Base-by-base conservation (phyloP, 2,888 invertebrate species). In the Leptopilina syphax region DNA sequence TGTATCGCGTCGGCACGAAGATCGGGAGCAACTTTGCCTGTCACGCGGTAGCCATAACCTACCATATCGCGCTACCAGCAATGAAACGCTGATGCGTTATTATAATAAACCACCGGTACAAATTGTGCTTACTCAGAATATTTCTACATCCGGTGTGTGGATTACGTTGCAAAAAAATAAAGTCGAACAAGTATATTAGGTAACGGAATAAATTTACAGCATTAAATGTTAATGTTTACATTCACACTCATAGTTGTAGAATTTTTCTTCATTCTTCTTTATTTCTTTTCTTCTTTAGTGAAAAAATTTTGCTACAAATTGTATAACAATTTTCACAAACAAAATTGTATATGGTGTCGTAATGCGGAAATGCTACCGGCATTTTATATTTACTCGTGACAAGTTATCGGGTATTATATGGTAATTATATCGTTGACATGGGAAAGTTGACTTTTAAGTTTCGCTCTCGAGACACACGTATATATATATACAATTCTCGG, bases 111-210 rank as follows among this genome's bases (percentile, higher is more conserved):
- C 44, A 76, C 50, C 34, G 60, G 77, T 47, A 70, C 63, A 78
- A 83, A 80, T 86, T 82, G 79, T 83, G 85, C 85, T 85, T 84
- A 84, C 86, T 86, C 86, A 84, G 85, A 83, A 81, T 81, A 85
- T 86, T 86, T 86, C 83, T 84, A 79, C 85, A 84, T 88, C 86
- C 87, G 87, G 87, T 86, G 87, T 86, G 85, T 87, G 82, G 79
- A 79, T 86, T 85, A 83, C 85, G 18, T 41, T 47, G 68, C 65
- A 65, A 70, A 65, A 34, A 34, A 34, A 18, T 18, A 18, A 34
- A 77, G 65, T 47, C 70, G 65, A 79, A 79, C 70, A 50, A 50
- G 76, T 77, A 34, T 34, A 67, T 79, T 77, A 68, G 79, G 79
- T 79, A 79, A 77, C 34, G 44, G 68, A 44, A 67, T 68, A 34